Evolutionary conservation across 2,113 vertebrate genomes (phyloP), one percentile per base, ranked within the genome.

Genomic region (Sceloporus undulatus): DNA sequence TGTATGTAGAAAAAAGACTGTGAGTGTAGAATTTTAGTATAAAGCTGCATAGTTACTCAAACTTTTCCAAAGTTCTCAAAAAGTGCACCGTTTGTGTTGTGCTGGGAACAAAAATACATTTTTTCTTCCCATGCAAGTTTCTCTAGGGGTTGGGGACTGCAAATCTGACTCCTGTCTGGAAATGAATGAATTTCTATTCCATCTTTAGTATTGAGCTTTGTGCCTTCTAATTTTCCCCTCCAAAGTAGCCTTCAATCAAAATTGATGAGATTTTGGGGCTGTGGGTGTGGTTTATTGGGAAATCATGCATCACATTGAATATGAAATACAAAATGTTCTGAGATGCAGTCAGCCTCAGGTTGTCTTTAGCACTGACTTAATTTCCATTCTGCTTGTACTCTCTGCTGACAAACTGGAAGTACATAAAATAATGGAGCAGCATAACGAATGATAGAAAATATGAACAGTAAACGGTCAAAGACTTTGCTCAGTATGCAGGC

Each of bases 401-500:
- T 87, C 84, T 18, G 4, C 6, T 71, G 66, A 70, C 79, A 89
- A 79, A 2, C 59, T 82, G 74, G 19, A 73, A 86, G 34, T 8
- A 34, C 40, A 65, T 18, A 19, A 86, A 74, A 87, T 89, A 34
- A 88, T 86, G 38, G 38, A 66, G 21, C 42, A 74, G 19, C 7
- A 52, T 80, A 87, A 40, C 14, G 7, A 66, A 89, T 87, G 88
- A 78, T 80, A 18, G 23, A 86, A 91, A 92, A 91, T 5, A 82
- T 1, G 27, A 92, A 11, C 29, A 66, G 52, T 77, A 88, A 14
- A 82, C 29, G 29, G 54, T 82, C 59, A 90, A 78, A 84, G 0
- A 70, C 40, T 14, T 92, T 81, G 34, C 79, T 91, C 87, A 90
- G 25, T 76, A 91, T 94, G 89, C 40, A 90, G 84, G 88, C 66